Evolutionary conservation across 1,140 invertebrate genomes (phyloP).

Genomic region (Bombus sibiricus): DNA sequence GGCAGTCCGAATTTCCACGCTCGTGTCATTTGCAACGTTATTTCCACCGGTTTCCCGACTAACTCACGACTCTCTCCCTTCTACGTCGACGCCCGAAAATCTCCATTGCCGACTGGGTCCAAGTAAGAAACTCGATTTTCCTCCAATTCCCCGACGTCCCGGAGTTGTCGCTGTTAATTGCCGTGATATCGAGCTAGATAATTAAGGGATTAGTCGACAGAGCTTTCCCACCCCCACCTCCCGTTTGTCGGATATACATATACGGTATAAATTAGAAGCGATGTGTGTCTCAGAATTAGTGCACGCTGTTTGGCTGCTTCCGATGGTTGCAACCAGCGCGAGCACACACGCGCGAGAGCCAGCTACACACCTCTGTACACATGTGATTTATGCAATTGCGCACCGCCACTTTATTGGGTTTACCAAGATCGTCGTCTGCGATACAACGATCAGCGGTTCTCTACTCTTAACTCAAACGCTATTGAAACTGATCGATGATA

Average conservation of each 20-base stretch:
- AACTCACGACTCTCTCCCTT: too few relatives aligned
- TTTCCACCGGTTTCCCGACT: not conserved
- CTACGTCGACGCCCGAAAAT: too few relatives aligned
- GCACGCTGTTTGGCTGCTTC: conserved; percentile 13
- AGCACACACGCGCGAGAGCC: not conserved
- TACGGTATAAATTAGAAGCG: conserved; percentile 37
- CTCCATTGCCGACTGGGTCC: too few relatives aligned
- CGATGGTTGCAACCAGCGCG: not conserved
- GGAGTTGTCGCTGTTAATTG: not conserved
- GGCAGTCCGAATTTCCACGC: too few relatives aligned
- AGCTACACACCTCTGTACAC: not conserved
- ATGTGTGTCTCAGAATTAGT: conserved; percentile 10
- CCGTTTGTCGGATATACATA: not conserved
- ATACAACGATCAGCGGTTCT: not conserved
- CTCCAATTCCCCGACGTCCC: not conserved
- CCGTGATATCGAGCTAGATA: conserved; percentile 38
- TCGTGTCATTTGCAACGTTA: conserved; percentile 1
- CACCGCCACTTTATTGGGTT: not conserved
- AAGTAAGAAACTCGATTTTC: conserved; percentile 18
- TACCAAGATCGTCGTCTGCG: not conserved
- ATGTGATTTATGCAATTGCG: conserved; percentile 20
- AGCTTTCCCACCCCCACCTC: not conserved
- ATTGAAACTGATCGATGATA: not conserved
- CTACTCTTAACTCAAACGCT: not conserved
- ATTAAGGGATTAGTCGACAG: conserved; percentile 31